A percentile compares a stretch with the other conserved stretches of the same genome.
Evolutionary conservation across 2,888 invertebrate species (phyloP).

Genomic region (Archips crataeganus): DNA sequence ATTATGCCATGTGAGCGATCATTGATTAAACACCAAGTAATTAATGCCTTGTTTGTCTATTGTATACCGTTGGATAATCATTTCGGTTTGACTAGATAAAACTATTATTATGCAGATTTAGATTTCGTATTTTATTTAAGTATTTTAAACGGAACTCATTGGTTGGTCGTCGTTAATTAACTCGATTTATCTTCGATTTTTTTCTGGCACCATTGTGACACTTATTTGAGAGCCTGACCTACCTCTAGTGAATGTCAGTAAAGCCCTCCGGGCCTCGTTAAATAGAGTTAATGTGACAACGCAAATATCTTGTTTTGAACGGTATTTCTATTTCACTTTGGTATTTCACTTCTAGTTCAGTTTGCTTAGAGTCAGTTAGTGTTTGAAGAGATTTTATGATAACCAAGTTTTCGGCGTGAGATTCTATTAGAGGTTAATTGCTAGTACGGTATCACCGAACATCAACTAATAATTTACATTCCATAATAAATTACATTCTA

Average conservation of each 20-base stretch:
- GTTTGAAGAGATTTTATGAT: neutral
- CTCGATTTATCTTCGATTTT: constrained; percentile 26
- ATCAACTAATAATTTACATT: neutral
- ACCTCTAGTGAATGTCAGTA: constrained; percentile 4
- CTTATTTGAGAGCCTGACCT: constrained; percentile 14
- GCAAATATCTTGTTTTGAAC: neutral
- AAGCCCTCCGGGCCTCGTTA: constrained; percentile 6
- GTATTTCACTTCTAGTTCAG: neutral
- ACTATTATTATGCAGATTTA: constrained; percentile 44
- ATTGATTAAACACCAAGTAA: constrained; percentile 59
- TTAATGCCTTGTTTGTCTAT: constrained; percentile 55
- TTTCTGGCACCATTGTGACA: constrained; percentile 13
- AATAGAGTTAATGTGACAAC: neutral
- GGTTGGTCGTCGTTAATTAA: constrained; percentile 28
- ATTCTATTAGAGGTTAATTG: constrained; percentile 27
- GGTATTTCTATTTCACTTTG: neutral
- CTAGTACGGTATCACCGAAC: constrained; percentile 20
- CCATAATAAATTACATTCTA: constrained; percentile 15
- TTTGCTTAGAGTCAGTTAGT: neutral
- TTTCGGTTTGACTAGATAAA: constrained; percentile 45
- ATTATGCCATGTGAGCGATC: constrained; percentile 51
- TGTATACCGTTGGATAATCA: constrained; percentile 48
- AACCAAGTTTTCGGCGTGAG: neutral
- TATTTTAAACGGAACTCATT: constrained; percentile 25
- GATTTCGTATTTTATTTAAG: constrained; percentile 10